Evolutionary conservation across 2,797 vertebrate genomes (phyloP).

Genomic region (Silurus lanzhouensis): DNA sequence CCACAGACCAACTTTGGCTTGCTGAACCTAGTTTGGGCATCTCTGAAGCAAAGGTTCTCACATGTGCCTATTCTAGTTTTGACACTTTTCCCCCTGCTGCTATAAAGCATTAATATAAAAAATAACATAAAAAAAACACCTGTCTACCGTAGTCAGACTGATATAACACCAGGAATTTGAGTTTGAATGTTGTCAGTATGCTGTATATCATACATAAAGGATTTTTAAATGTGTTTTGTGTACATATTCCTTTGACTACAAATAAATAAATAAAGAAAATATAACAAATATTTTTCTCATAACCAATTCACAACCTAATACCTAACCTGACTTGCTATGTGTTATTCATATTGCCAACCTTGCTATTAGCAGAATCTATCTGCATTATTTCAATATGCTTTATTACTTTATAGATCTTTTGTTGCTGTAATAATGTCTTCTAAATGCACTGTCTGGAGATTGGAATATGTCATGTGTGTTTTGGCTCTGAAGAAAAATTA

Average conservation of each 20-base stretch:
- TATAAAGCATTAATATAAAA: not conserved
- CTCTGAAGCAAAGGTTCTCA: not conserved
- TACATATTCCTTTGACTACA: not conserved
- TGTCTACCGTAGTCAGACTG: not conserved
- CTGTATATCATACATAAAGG: not conserved
- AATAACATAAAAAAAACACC: not conserved
- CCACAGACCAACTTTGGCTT: too few species aligned
- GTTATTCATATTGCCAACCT: not conserved
- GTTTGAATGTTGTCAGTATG: not conserved
- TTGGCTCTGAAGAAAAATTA: conserved; percentile 29
- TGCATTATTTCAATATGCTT: conserved; percentile 11
- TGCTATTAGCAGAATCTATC: not conserved
- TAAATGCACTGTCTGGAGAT: conserved; percentile 37
- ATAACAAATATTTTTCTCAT: not conserved
- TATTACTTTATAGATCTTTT: conserved; percentile 35
- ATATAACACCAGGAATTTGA: not conserved
- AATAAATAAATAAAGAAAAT: not conserved
- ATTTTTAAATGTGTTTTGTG: not conserved
- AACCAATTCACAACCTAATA: not conserved
- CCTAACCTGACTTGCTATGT: not conserved
- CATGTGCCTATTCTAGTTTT: not conserved
- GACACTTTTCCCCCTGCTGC: not conserved
- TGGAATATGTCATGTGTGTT: conserved; percentile 29
- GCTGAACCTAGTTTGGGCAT: too few species aligned
- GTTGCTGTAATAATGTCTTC: conserved; percentile 37